phyloP scores from a whole-genome alignment of 2,888 invertebrate genomes.

The Timema podura region DNA sequence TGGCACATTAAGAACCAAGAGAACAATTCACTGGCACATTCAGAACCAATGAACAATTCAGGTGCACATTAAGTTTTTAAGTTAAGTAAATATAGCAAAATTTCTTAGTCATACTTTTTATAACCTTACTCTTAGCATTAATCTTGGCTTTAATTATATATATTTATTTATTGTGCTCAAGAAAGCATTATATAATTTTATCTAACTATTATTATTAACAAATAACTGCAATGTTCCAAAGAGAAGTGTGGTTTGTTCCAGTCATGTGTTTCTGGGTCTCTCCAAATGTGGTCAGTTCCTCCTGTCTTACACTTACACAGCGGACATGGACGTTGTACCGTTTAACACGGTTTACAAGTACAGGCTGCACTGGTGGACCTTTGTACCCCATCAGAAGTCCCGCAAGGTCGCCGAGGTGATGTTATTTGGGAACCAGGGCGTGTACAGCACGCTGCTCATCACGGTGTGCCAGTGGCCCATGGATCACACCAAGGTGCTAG shows the following conservation, averaged over 20 bases:
- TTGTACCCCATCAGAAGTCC: conserved; percentile 53
- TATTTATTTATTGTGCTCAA: no score
- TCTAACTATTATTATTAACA: not conserved
- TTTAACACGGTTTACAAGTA: conserved; percentile 54
- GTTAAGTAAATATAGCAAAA: no score
- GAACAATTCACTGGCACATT: no score
- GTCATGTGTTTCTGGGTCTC: conserved; percentile 91
- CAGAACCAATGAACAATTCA: no score
- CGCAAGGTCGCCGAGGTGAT: conserved; percentile 56
- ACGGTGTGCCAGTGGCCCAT: conserved; percentile 69
- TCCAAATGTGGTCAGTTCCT: conserved; percentile 92
- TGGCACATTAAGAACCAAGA: no score
- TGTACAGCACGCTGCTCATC: conserved; percentile 53
- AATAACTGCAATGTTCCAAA: not conserved
- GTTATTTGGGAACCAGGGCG: conserved; percentile 54
- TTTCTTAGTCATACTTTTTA: no score
- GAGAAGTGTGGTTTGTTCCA: conserved; percentile 41
- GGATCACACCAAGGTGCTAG: conserved; percentile 60
- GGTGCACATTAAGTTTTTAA: no score
- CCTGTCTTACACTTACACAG: conserved; percentile 75
- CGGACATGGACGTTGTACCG: conserved; percentile 39
- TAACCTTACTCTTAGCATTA: no score
- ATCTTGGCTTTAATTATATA: no score
- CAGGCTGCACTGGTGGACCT: conserved; percentile 64
- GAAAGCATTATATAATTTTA: not conserved